These are phyloP conservation scores for Vireo griseus DNA, from an alignment of 2,797 vertebrate species.

Conservation along the genomic window DNA sequence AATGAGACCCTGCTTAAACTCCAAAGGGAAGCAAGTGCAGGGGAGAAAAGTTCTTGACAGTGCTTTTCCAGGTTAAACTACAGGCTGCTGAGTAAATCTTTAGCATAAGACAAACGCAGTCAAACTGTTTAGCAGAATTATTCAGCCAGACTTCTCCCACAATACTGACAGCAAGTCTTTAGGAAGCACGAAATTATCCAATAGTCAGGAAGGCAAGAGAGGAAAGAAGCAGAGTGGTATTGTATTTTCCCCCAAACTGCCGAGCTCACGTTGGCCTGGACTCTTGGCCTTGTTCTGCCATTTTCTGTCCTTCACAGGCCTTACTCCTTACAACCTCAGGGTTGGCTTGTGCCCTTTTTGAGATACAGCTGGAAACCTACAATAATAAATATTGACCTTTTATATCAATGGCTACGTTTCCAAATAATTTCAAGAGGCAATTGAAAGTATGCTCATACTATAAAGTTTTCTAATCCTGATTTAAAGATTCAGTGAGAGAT, in stretches of 20 bases:
- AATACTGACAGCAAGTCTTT: background rate
- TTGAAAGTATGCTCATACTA: background rate
- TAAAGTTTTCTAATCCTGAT: background rate
- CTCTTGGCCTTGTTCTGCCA: background rate
- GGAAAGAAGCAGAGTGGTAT: background rate
- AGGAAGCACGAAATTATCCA: background rate
- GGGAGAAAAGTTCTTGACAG: background rate
- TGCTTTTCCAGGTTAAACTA: background rate
- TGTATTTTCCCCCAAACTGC: accelerated
- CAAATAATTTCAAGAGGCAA: background rate
- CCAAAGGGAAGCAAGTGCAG: background rate
- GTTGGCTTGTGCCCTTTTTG: background rate
- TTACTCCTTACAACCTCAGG: background rate
- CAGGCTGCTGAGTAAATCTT: background rate
- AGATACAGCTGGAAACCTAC: background rate
- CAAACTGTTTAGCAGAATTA: background rate
- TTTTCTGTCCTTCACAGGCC: background rate
- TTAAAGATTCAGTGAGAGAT: background rate
- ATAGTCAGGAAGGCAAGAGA: background rate
- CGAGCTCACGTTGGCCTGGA: background rate
- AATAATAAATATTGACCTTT: background rate
- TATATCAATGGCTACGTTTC: background rate
- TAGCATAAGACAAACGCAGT: background rate
- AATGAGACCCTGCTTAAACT: background rate
- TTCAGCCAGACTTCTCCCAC: background rate